These are phyloP conservation scores for Aspiorhynchus laticeps DNA, from an alignment of 2,113 vertebrate genomes.

Conservation along the genomic window DNA sequence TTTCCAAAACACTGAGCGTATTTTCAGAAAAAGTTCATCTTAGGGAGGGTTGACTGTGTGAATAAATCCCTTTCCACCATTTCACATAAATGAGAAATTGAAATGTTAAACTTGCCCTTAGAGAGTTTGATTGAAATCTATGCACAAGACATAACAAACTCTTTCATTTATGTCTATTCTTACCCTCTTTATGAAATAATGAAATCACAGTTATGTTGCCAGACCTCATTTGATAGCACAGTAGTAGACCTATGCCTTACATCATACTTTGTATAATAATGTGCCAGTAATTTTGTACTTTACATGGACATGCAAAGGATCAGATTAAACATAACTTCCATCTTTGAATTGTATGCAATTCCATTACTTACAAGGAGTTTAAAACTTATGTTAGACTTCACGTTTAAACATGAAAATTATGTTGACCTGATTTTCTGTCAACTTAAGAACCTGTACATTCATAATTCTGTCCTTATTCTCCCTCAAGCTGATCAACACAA, in stretches of 20 bases:
- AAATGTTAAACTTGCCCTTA: background rate
- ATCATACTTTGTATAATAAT: background rate
- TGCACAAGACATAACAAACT: no score
- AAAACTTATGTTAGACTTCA: background rate
- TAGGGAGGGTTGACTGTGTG: background rate
- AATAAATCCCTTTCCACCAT: background rate
- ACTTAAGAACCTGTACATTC: background rate
- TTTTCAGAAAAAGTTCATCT: background rate
- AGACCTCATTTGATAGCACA: background rate
- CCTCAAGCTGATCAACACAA: background rate
- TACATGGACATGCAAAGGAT: background rate
- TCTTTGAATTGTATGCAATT: background rate
- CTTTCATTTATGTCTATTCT: background rate
- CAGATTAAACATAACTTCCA: background rate
- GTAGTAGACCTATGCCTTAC: background rate
- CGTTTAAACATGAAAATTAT: background rate
- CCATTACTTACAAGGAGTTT: background rate
- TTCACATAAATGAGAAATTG: background rate
- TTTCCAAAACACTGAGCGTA: background rate
- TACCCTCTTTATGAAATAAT: background rate
- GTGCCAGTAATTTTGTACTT: background rate
- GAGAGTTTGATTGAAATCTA: background rate
- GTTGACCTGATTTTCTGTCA: background rate
- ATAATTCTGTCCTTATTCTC: constrained; percentile 1
- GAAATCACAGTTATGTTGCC: background rate